Conservation (phyloP, 1,140 invertebrate species). For the Ladona fulva region DNA sequence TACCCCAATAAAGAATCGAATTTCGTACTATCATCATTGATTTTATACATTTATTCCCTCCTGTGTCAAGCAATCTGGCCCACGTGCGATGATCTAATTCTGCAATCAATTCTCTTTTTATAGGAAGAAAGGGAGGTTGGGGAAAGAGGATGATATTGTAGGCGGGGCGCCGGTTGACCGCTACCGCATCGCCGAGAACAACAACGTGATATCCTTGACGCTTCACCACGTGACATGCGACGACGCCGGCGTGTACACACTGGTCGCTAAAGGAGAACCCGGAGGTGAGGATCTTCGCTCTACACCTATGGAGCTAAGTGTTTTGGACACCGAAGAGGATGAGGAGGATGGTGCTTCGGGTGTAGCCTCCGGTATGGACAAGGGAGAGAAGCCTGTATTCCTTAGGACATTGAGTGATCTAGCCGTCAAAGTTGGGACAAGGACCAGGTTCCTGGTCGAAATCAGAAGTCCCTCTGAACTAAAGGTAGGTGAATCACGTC, state of each 20-base stretch:
- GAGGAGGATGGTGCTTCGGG: constrained; percentile 21
- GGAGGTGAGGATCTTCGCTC: constrained; percentile 24
- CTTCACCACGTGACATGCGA: constrained; percentile 42
- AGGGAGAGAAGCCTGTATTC: constrained; percentile 63
- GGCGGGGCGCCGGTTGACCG: constrained; percentile 34
- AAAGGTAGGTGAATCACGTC: not conserved
- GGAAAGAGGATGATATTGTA: constrained; percentile 29
- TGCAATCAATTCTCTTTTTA: not conserved
- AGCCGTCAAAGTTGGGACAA: constrained; percentile 74
- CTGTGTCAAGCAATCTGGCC: no score
- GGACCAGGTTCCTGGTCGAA: constrained; percentile 72
- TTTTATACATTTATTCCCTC: no score
- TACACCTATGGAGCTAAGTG: not conserved
- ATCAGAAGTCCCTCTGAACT: constrained; percentile 61
- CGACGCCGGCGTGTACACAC: constrained; percentile 46
- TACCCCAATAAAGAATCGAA: no score
- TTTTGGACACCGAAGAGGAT: constrained; percentile 11
- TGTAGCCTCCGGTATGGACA: constrained; percentile 14
- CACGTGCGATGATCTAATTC: no score
- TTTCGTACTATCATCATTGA: no score
- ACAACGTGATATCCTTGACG: constrained; percentile 42
- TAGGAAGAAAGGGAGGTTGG: constrained; percentile 19
- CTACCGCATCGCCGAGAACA: constrained; percentile 34
- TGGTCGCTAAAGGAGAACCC: constrained; percentile 43
- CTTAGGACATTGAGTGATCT: constrained; percentile 65